Percentiles rank a stretch among this genome's conserved stretches.
phyloP scores from a whole-genome alignment of 2,113 vertebrate species.

The Entosphenus tridentatus region DNA sequence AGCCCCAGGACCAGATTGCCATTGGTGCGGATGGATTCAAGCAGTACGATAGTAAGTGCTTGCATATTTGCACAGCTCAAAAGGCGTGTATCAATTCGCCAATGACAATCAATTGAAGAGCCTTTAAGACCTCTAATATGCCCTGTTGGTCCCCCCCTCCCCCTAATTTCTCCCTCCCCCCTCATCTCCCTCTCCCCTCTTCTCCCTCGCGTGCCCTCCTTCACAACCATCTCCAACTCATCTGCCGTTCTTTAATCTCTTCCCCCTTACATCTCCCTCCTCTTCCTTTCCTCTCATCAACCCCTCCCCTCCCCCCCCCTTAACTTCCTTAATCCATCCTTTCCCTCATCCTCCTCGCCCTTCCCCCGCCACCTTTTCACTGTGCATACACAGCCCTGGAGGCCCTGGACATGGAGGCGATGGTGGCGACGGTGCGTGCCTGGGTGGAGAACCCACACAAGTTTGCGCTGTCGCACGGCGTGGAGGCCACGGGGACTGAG shows the following conservation, averaged over 20 bases:
- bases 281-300: too few relatives aligned
- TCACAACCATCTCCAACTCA: too few relatives aligned
- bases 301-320: too few relatives aligned
- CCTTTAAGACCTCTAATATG: neutral
- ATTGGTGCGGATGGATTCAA: slow-evolving; percentile 86
- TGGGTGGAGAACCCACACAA: slow-evolving; percentile 61
- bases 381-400: slow-evolving; percentile 26
- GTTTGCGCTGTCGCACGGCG: slow-evolving; percentile 71
- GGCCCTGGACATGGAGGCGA: slow-evolving; percentile 75
- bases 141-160: neutral
- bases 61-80: slow-evolving; percentile 8
- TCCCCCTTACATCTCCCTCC: too few relatives aligned
- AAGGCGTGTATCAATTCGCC: neutral
- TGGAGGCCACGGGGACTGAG: slow-evolving; percentile 37
- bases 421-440: slow-evolving; percentile 70
- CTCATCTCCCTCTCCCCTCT: neutral
- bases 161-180: neutral
- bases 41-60: slow-evolving; percentile 80
- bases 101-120: neutral
- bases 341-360: too few relatives aligned
- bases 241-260: too few relatives aligned
- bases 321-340: too few relatives aligned
- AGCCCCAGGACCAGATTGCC: slow-evolving; percentile 90
- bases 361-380: too few relatives aligned
- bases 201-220: too few relatives aligned